phyloP scores from a whole-genome alignment of 2,113 vertebrate species.

The Crotalus helleri region DNA sequence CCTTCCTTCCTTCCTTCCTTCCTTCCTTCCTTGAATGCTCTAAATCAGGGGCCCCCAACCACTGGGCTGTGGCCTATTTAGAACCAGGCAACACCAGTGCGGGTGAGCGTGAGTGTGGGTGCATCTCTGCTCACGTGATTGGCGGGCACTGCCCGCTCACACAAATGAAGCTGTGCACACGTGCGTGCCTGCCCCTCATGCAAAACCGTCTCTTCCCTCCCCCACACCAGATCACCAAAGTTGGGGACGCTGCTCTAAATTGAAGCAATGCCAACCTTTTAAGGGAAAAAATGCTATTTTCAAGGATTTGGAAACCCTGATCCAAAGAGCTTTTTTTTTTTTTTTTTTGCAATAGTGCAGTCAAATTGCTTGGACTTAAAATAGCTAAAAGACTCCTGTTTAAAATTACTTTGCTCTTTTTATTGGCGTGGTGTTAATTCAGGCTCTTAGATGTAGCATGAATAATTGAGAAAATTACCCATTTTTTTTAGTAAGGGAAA shows the following conservation, averaged over 20 bases:
- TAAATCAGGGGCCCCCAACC: no score
- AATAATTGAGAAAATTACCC: constrained; percentile 1
- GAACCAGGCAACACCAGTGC: no score
- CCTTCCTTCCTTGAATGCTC: no score
- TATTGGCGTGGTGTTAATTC: constrained; percentile 1
- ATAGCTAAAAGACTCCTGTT: not conserved
- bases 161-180: no score
- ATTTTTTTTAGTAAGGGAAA: not conserved
- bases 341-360: constrained; percentile 9
- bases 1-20: not conserved
- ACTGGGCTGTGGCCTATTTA: no score
- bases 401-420: constrained; percentile 10
- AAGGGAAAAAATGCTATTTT: not conserved
- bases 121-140: no score
- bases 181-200: no score
- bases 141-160: no score
- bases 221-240: not conserved
- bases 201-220: no score
- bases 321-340: constrained; percentile 2
- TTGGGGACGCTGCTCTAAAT: not conserved
- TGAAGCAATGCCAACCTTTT: not conserved
- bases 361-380: not conserved
- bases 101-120: no score
- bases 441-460: not conserved
- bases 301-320: not conserved